A percentile compares a stretch with the other conserved stretches of the same genome.
Evolutionary conservation across 2,888 invertebrate species (phyloP).

Genomic region (Leptinotarsa peninsularis): DNA sequence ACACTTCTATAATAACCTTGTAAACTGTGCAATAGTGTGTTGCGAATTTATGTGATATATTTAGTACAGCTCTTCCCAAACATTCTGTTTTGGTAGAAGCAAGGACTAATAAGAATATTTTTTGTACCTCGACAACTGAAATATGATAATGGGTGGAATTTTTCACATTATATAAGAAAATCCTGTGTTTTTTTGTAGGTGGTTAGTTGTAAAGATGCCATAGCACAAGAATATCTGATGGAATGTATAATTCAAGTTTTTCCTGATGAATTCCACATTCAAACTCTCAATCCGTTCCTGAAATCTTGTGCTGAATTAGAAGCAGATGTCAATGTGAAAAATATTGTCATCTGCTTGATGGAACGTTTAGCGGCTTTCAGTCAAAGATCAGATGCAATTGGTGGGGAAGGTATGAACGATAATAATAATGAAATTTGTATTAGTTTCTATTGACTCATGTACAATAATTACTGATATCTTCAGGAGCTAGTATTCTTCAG

Average conservation of each 20-base stretch:
- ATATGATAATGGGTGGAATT: too few species aligned
- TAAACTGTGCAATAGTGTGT: too few species aligned
- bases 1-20: too few species aligned
- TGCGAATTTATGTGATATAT: too few species aligned
- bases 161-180: too few species aligned
- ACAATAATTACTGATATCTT: constrained; percentile 18
- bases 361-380: constrained; percentile 89
- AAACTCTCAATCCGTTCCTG: constrained; percentile 93
- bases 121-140: too few species aligned
- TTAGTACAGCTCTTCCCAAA: too few species aligned
- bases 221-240: constrained; percentile 99
- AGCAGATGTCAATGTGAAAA: constrained; percentile 96
- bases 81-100: too few species aligned
- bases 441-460: too few species aligned
- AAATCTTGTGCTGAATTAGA: constrained; percentile 98
- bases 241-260: constrained; percentile 99
- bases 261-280: constrained; percentile 98
- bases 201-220: constrained; percentile 97
- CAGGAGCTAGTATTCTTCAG: constrained; percentile 60
- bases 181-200: constrained; percentile 67
- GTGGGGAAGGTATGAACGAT: constrained; percentile 54
- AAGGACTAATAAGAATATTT: too few species aligned
- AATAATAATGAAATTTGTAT: not conserved
- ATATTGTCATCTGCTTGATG: constrained; percentile 96
- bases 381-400: constrained; percentile 77